Percentiles rank a stretch among this genome's conserved stretches.
These are phyloP conservation scores for Ostrea edulis DNA, from an alignment of 1,140 invertebrate genomes.

Conservation along the genomic window DNA sequence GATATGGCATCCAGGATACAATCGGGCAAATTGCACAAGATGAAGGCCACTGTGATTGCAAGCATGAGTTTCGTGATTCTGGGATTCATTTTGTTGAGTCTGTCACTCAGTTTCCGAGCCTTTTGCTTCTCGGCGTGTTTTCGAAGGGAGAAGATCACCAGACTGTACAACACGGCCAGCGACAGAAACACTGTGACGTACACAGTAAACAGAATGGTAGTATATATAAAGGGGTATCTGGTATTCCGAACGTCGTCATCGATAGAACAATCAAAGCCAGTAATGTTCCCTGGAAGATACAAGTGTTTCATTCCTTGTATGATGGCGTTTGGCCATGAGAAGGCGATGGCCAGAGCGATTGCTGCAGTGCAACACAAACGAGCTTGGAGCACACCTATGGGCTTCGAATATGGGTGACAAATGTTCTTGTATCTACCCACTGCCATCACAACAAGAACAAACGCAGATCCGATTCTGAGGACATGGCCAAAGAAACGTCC, in stretches of 20 bases:
- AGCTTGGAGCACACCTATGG: conserved; percentile 31
- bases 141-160: conserved; percentile 9
- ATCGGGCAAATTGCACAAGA: conserved; percentile 44
- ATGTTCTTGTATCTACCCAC: conserved; percentile 47
- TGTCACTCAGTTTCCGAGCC: not conserved
- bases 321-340: conserved; percentile 54
- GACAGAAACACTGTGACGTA: conserved; percentile 46
- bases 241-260: conserved; percentile 49
- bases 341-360: conserved; percentile 37
- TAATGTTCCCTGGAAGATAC: conserved; percentile 53
- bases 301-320: conserved; percentile 48
- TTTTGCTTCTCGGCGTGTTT: conserved; percentile 13
- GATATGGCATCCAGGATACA: conserved; percentile 30
- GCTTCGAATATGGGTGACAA: conserved; percentile 50
- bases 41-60: conserved; percentile 44
- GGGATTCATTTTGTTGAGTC: conserved; percentile 36
- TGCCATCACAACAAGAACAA: conserved; percentile 53
- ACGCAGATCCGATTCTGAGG: conserved; percentile 55
- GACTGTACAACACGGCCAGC: conserved; percentile 44
- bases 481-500: conserved; percentile 48
- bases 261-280: conserved; percentile 54
- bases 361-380: conserved; percentile 45
- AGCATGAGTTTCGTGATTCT: conserved; percentile 50
- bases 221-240: conserved; percentile 53
- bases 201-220: conserved; percentile 46